Conservation (phyloP, 1,140 invertebrate genomes). For the Tachypleus tridentatus region DNA sequence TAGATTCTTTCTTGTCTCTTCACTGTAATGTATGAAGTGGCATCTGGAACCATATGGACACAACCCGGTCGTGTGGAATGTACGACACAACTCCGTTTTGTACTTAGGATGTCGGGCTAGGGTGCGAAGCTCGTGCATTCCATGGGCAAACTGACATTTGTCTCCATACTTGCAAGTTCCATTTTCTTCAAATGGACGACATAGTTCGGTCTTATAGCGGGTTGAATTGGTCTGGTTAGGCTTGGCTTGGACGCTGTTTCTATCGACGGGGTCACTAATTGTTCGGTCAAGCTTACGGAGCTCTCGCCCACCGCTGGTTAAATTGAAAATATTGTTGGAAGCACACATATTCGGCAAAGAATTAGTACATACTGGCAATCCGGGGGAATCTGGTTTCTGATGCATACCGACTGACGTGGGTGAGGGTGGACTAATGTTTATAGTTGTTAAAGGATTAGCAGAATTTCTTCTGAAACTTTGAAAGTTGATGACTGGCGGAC, state of each 20-base stretch:
- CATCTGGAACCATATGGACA: constrained; percentile 96
- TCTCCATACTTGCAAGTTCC: constrained; percentile 96
- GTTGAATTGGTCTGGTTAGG: constrained; percentile 41
- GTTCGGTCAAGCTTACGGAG: constrained; percentile 68
- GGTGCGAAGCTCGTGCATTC: constrained; percentile 75
- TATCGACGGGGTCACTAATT: constrained; percentile 46
- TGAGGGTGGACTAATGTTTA: too few species aligned
- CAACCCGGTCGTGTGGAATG: constrained; percentile 92
- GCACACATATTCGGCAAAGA: too few species aligned
- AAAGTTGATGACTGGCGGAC: too few species aligned
- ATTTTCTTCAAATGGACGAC: constrained; percentile 87
- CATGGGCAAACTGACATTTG: constrained; percentile 99
- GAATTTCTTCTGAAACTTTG: too few species aligned
- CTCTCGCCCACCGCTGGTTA: neutral
- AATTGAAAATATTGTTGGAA: too few species aligned
- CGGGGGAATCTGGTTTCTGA: constrained; percentile 23
- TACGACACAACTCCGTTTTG: constrained; percentile 96
- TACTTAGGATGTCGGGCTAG: constrained; percentile 95
- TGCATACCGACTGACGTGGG: too few species aligned
- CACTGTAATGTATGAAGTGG: constrained; percentile 97
- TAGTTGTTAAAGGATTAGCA: too few species aligned
- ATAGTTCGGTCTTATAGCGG: constrained; percentile 96
- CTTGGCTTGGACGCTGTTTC: too few species aligned
- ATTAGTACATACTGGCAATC: constrained; percentile 19
- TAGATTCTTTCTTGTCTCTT: constrained; percentile 48